Percentiles rank a stretch among this genome's conserved stretches.
These are phyloP conservation scores for Elephas maximus DNA, from an alignment of 2,113 vertebrate genomes.

Conservation along the genomic window DNA sequence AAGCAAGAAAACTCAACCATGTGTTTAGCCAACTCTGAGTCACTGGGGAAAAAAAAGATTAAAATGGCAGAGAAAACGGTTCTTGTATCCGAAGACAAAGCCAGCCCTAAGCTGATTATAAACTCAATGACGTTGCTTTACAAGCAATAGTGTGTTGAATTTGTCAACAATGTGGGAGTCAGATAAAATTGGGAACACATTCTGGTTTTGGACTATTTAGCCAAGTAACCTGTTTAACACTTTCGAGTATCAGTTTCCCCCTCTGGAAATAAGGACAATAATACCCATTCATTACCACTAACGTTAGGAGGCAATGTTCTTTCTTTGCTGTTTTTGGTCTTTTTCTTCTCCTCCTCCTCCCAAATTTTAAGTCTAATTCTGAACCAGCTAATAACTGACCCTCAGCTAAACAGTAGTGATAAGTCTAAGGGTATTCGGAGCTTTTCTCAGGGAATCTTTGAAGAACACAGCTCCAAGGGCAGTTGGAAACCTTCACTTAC, in stretches of 20 bases:
- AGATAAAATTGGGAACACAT: neutral
- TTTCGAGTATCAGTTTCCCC: neutral
- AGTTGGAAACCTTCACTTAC: neutral
- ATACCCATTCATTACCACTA: neutral
- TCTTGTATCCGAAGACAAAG: neutral
- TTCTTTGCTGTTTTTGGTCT: neutral
- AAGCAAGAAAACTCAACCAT: neutral
- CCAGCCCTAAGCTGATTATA: neutral
- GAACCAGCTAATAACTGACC: neutral
- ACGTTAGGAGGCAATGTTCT: neutral
- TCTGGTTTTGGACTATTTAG: neutral
- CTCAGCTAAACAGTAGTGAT: neutral
- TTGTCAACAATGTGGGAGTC: neutral
- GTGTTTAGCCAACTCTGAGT: slow-evolving; percentile 16
- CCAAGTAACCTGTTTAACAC: neutral
- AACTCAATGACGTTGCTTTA: neutral
- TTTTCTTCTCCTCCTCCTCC: neutral
- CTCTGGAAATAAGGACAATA: neutral
- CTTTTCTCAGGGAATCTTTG: neutral
- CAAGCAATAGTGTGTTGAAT: neutral
- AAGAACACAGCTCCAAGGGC: neutral
- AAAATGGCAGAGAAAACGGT: slow-evolving; percentile 10
- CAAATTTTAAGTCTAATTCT: neutral
- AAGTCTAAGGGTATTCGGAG: neutral
- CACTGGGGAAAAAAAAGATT: neutral